A percentile compares a stretch with the other conserved stretches of the same genome.
phyloP scores from a whole-genome alignment of 2,113 vertebrate genomes.

The Vidua chalybeata region DNA sequence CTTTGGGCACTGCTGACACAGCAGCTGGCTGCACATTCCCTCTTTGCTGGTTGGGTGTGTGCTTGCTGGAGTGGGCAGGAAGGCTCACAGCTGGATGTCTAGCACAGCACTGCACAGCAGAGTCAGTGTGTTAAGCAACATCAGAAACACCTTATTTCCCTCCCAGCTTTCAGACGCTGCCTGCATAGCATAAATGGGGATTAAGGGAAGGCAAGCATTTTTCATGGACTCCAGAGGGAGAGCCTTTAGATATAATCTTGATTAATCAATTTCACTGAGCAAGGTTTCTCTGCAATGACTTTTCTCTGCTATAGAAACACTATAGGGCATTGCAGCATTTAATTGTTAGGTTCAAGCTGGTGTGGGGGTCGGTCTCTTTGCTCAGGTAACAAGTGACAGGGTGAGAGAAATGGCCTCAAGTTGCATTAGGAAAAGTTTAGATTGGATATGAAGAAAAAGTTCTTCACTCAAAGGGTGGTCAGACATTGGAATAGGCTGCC shows the following conservation, averaged over 20 bases:
- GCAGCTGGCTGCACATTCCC: fast-evolving
- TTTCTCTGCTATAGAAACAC: background rate
- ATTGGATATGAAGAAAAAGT: background rate
- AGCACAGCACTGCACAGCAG: background rate
- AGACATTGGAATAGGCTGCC: background rate
- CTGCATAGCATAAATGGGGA: background rate
- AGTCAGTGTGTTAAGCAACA: fast-evolving
- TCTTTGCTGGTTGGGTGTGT: background rate
- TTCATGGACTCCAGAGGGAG: background rate
- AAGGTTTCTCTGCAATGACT: background rate
- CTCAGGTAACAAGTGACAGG: background rate
- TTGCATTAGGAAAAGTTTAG: background rate
- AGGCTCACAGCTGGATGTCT: background rate
- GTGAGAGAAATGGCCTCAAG: background rate
- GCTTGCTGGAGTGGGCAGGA: background rate
- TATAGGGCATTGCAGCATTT: background rate
- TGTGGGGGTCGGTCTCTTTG: background rate
- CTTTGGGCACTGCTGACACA: background rate
- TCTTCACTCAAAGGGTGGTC: background rate
- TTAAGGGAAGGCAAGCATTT: background rate
- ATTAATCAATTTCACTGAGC: background rate
- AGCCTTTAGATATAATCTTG: background rate
- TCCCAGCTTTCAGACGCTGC: background rate
- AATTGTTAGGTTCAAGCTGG: background rate
- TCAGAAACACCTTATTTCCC: background rate